These are phyloP conservation scores for Alviniconcha marisindica DNA, from an alignment of 1,140 invertebrate species.

Conservation along the genomic window DNA sequence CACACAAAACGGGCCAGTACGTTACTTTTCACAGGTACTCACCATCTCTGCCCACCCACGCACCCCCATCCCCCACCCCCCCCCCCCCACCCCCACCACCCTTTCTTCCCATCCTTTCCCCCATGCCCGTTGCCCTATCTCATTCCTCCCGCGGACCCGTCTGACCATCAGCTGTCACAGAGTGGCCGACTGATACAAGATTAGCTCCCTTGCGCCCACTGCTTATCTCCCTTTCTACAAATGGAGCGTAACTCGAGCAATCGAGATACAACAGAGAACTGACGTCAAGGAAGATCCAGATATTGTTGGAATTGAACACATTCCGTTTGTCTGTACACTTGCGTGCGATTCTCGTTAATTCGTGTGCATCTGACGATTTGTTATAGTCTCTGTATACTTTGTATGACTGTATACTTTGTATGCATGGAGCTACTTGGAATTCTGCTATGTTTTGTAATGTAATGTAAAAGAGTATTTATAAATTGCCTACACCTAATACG, in stretches of 20 bases:
- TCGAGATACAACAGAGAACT: background rate
- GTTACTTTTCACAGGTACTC: too few relatives aligned
- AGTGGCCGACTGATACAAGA: conserved; percentile 8
- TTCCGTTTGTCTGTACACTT: background rate
- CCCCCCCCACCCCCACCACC: too few relatives aligned
- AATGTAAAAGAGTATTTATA: too few relatives aligned
- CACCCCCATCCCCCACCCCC: too few relatives aligned
- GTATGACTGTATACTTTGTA: background rate
- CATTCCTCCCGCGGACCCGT: background rate
- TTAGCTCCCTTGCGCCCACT: conserved; percentile 8
- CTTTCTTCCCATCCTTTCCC: too few relatives aligned
- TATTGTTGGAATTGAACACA: background rate
- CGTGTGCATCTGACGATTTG: background rate
- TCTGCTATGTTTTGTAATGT: too few relatives aligned
- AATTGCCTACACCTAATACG: too few relatives aligned
- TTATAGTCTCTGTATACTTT: background rate
- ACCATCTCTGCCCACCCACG: too few relatives aligned
- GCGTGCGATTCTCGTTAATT: background rate
- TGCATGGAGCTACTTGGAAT: background rate
- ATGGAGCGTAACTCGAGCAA: conserved; percentile 13
- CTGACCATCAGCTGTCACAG: background rate
- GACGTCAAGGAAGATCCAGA: background rate
- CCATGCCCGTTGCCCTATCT: too few relatives aligned
- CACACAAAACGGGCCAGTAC: too few relatives aligned
- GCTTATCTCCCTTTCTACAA: conserved; percentile 13